A percentile compares a stretch with the other conserved stretches of the same genome.
Conservation (phyloP, 2,113 vertebrate genomes). For the Callorhinus ursinus region DNA sequence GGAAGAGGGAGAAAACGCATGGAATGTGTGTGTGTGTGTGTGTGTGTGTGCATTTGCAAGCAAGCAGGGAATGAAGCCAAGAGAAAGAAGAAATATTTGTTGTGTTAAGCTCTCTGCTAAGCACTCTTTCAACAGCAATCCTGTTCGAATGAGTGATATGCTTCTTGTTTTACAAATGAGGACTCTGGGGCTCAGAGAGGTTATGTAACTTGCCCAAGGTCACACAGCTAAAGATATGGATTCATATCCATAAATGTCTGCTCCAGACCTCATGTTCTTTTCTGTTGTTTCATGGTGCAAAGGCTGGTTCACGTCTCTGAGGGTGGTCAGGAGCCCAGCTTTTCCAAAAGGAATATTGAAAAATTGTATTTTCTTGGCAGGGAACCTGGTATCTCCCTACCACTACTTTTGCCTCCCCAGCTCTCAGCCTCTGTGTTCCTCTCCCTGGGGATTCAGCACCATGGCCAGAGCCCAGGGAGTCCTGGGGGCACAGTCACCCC, state of each 20-base stretch:
- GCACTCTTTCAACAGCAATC: not conserved
- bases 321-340: not conserved
- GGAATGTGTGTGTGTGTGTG: not conserved
- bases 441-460: slow-evolving; percentile 72
- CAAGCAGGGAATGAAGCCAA: not conserved
- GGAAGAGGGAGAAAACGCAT: not conserved
- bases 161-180: not conserved
- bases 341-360: not conserved
- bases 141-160: not conserved
- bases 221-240: not conserved
- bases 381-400: not conserved
- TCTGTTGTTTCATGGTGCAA: not conserved
- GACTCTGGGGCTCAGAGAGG: not conserved
- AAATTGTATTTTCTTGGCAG: not conserved
- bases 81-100: not conserved
- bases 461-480: slow-evolving; percentile 55
- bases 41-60: not conserved
- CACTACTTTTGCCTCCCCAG: not conserved
- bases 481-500: not conserved
- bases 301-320: not conserved
- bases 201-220: not conserved
- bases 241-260: not conserved
- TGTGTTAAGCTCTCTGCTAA: not conserved
- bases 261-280: not conserved
- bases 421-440: not conserved